Percentiles rank a stretch among this genome's conserved stretches.
Conservation (phyloP, 2,797 vertebrate genomes). For the Paratrypauchen microcephalus region DNA sequence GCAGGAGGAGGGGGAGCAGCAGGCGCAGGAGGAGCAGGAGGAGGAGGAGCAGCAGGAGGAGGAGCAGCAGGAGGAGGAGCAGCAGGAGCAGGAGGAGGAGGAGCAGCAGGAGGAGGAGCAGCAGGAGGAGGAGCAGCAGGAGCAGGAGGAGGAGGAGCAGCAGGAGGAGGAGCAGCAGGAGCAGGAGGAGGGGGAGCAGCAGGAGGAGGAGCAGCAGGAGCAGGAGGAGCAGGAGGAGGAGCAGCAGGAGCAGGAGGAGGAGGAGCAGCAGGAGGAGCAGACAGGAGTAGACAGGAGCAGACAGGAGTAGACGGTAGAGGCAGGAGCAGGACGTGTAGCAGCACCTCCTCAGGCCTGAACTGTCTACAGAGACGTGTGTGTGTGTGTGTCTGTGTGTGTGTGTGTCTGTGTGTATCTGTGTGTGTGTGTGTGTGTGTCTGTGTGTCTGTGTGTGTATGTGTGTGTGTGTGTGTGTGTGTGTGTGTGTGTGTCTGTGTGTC, state of each 20-base stretch:
- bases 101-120: slow-evolving; percentile 34
- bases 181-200: no score
- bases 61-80: slow-evolving; percentile 83
- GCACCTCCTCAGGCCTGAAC: slow-evolving; percentile 95
- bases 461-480: background rate
- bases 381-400: background rate
- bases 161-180: slow-evolving; percentile 21
- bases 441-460: no score
- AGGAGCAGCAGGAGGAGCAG: background rate
- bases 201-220: slow-evolving; percentile 45
- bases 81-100: slow-evolving; percentile 96
- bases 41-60: slow-evolving; percentile 61
- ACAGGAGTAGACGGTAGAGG: background rate
- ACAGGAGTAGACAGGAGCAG: background rate
- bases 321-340: slow-evolving; percentile 74
- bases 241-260: slow-evolving; percentile 80
- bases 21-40: slow-evolving; percentile 45
- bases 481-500: background rate
- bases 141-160: background rate
- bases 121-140: background rate
- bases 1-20: background rate
- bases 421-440: background rate
- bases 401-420: background rate
- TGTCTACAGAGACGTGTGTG: slow-evolving; percentile 67
- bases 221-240: slow-evolving; percentile 86